Evolutionary conservation across 2,888 invertebrate species (phyloP).

Genomic region (Eupithecia centaureata): DNA sequence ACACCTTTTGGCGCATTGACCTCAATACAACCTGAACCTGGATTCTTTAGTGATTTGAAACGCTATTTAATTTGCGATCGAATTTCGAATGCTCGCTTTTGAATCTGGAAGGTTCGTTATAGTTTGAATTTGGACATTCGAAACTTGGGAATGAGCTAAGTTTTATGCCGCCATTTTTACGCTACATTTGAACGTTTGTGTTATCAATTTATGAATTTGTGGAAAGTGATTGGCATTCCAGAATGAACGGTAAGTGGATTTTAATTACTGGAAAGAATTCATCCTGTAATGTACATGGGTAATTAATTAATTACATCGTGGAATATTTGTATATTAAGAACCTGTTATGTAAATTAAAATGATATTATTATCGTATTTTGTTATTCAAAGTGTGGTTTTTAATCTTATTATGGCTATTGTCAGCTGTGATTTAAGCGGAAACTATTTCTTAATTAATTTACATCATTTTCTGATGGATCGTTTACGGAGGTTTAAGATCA

Average conservation of each 20-base stretch:
- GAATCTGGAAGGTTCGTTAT: background rate
- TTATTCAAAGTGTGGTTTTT: background rate
- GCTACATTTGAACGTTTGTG: background rate
- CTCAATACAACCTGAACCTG: background rate
- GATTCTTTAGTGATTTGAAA: background rate
- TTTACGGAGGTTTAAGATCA: too few relatives aligned
- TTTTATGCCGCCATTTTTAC: background rate
- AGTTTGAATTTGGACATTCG: background rate
- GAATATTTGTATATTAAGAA: background rate
- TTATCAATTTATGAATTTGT: slow-evolving; percentile 9
- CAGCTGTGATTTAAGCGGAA: background rate
- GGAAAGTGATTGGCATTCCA: slow-evolving; percentile 28
- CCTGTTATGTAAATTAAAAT: slow-evolving; percentile 2
- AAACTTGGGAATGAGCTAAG: background rate
- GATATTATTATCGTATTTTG: background rate
- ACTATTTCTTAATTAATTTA: background rate
- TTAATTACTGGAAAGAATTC: slow-evolving; percentile 18
- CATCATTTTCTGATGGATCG: too few relatives aligned
- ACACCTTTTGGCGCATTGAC: background rate
- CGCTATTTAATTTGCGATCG: background rate
- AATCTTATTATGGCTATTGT: background rate
- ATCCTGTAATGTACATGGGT: background rate
- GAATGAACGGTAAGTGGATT: slow-evolving; percentile 47
- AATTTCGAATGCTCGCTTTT: background rate
- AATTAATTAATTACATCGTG: background rate